Percentiles rank a stretch among this genome's conserved stretches.
phyloP scores from a whole-genome alignment of 1,140 invertebrate genomes.

The Lordiphosa collinella region DNA sequence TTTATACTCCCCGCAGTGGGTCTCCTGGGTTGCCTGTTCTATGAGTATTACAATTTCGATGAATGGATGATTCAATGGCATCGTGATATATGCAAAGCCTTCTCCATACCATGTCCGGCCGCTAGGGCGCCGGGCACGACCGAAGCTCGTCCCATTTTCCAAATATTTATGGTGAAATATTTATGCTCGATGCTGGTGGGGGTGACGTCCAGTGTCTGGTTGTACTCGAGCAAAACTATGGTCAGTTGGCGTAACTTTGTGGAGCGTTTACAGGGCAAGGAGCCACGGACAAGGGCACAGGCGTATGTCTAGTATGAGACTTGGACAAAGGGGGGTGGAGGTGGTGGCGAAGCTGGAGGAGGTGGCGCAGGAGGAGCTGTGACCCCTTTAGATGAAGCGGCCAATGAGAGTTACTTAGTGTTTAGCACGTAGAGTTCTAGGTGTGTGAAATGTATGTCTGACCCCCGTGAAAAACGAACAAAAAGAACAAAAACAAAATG shows the following conservation, averaged over 20 bases:
- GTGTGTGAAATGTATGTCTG: not conserved
- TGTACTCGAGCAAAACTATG: conserved; percentile 98
- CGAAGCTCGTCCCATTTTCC: conserved; percentile 86
- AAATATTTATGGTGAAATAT: conserved; percentile 97
- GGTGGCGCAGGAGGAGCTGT: conserved; percentile 13
- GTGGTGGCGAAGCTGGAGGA: conserved; percentile 13
- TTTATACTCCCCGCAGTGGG: conserved; percentile 97
- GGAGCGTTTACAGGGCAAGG: conserved; percentile 85
- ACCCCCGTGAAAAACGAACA: not conserved
- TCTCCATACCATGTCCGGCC: conserved; percentile 87
- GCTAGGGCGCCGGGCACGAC: conserved; percentile 81
- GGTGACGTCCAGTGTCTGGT: conserved; percentile 98
- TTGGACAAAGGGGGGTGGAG: conserved; percentile 24
- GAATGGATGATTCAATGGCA: conserved; percentile 97
- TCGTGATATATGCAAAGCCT: conserved; percentile 87
- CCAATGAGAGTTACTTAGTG: conserved; percentile 66
- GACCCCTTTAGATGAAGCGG: conserved; percentile 43
- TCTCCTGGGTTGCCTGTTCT: conserved; percentile 97
- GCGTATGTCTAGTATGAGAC: conserved; percentile 79
- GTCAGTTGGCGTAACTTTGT: conserved; percentile 95
- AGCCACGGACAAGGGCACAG: conserved; percentile 71
- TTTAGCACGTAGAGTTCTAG: conserved; percentile 55
- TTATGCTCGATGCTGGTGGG: conserved; percentile 98
- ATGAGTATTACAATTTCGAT: conserved; percentile 95
- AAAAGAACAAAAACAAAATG: conserved; percentile 2